These are phyloP conservation scores for Lutraria rhynchaena DNA, from an alignment of 1,140 invertebrate genomes.

Conservation along the genomic window DNA sequence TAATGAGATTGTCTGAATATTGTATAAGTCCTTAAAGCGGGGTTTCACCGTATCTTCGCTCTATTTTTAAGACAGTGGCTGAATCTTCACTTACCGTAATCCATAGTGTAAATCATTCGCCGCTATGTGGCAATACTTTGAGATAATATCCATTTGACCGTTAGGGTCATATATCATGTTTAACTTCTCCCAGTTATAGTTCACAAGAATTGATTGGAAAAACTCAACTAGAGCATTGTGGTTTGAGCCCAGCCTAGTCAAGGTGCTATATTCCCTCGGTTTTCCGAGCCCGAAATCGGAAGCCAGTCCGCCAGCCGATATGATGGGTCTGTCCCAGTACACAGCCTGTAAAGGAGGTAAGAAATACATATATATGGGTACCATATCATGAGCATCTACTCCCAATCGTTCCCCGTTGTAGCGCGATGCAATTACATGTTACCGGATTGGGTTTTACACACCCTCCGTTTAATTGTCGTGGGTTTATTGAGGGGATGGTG, in stretches of 20 bases:
- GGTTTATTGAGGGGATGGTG: no score
- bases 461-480: no score
- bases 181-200: constrained; percentile 87
- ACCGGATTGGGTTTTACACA: no score
- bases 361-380: no score
- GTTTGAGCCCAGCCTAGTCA: constrained; percentile 93
- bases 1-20: no score
- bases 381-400: no score
- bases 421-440: no score
- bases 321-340: constrained; percentile 91
- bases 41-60: no score
- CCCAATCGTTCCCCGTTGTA: no score
- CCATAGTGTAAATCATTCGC: constrained; percentile 62
- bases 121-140: constrained; percentile 83
- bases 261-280: constrained; percentile 86
- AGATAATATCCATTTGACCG: constrained; percentile 83
- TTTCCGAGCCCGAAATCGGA: constrained; percentile 86
- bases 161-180: constrained; percentile 88
- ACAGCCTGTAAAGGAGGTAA: constrained; percentile 58
- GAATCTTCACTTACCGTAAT: constrained; percentile 1
- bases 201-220: constrained; percentile 86
- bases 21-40: no score
- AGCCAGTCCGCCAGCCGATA: constrained; percentile 93
- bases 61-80: no score
- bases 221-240: constrained; percentile 89